Percentiles rank a stretch among this genome's conserved stretches.
Evolutionary conservation across 2,888 invertebrate genomes (phyloP).

Genomic region (Notodonta ziczac): DNA sequence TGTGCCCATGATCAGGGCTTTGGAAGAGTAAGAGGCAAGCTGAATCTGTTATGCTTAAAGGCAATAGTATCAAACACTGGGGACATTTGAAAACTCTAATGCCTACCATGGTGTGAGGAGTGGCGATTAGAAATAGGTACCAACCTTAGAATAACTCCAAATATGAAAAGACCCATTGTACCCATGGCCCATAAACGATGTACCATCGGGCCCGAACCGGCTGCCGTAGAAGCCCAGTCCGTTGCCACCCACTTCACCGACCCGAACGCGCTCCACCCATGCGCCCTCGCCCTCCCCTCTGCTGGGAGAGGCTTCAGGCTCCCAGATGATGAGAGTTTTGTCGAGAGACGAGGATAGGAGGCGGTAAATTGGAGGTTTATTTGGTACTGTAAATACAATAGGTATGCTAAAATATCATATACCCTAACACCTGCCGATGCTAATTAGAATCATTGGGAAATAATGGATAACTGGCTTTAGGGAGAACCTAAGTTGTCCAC

Average conservation of each 20-base stretch:
- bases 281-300: slow-evolving; percentile 70
- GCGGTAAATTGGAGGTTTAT: slow-evolving; percentile 62
- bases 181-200: slow-evolving; percentile 92
- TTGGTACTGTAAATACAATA: slow-evolving; percentile 14
- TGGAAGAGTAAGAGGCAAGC: no score
- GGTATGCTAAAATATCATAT: no score
- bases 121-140: slow-evolving; percentile 11
- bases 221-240: slow-evolving; percentile 97
- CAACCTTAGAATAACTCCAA: slow-evolving; percentile 87
- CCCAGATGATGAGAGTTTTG: slow-evolving; percentile 96
- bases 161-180: slow-evolving; percentile 96
- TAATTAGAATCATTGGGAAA: no score
- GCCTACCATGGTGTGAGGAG: neutral
- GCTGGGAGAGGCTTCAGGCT: slow-evolving; percentile 70
- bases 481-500: no score
- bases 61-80: no score
- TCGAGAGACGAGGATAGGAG: slow-evolving; percentile 96
- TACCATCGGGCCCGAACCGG: slow-evolving; percentile 89
- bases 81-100: neutral
- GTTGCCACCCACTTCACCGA: slow-evolving; percentile 97
- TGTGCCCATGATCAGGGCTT: no score
- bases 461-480: no score
- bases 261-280: slow-evolving; percentile 93
- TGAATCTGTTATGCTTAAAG: no score
- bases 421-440: no score